Evolutionary conservation across 2,113 vertebrate species (phyloP).

Genomic region (Actenoides lindsayi): DNA sequence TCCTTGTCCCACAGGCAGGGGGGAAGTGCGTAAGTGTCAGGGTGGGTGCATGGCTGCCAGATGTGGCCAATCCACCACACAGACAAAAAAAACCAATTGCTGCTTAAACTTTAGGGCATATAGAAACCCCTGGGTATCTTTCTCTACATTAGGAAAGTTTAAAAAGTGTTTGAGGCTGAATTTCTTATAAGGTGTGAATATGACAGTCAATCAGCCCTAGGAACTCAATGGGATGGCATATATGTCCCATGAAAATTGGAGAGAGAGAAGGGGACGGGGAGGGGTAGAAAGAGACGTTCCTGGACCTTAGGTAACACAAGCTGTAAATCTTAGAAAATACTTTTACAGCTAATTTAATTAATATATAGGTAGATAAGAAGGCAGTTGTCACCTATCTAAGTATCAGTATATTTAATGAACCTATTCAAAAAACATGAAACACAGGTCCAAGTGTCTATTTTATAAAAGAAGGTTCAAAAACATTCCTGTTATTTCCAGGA

Average conservation of each 20-base stretch:
- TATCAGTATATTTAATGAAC: neutral
- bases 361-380: neutral
- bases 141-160: neutral
- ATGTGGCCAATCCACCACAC: neutral
- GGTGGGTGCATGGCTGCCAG: neutral
- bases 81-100: neutral
- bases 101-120: neutral
- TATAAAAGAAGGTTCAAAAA: neutral
- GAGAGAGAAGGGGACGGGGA: accelerated
- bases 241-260: neutral
- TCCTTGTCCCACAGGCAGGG: neutral
- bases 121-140: neutral
- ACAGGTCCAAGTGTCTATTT: neutral
- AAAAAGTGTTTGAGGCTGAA: neutral
- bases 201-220: neutral
- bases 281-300: neutral
- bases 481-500: neutral
- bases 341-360: neutral
- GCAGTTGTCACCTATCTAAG: neutral
- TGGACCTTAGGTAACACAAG: neutral
- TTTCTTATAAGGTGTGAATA: neutral
- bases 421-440: neutral
- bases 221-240: neutral
- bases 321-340: neutral
- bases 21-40: neutral